A percentile compares a stretch with the other conserved stretches of the same genome.
These are phyloP conservation scores for Numenius phaeopus DNA, from an alignment of 2,797 vertebrate genomes.

Conservation along the genomic window DNA sequence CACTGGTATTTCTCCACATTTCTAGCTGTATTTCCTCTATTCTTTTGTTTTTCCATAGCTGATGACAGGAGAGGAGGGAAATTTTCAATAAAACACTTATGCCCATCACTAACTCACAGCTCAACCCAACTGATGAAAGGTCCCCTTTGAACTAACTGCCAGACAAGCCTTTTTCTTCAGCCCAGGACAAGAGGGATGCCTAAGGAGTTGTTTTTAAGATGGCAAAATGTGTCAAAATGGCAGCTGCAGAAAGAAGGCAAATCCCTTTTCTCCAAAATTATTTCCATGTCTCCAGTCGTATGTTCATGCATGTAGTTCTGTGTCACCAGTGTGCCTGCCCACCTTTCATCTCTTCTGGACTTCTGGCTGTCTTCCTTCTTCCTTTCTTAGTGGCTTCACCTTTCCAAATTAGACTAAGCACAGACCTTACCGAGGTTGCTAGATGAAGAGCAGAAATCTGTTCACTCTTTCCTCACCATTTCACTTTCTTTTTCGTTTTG, in stretches of 20 bases:
- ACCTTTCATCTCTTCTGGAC: not conserved
- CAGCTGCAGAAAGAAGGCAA: conserved; percentile 24
- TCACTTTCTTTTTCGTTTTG: conserved; percentile 4
- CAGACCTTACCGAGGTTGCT: not conserved
- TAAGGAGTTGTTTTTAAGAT: not conserved
- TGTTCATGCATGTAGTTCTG: not conserved
- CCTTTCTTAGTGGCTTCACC: not conserved
- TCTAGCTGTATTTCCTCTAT: conserved; percentile 19
- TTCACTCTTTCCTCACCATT: not conserved
- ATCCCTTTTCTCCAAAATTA: not conserved
- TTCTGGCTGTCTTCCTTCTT: not conserved
- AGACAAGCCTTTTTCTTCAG: conserved; percentile 22
- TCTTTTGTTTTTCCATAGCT: conserved; percentile 46
- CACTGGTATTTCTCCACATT: conserved; percentile 41
- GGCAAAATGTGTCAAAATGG: conserved; percentile 17
- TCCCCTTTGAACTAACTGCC: conserved; percentile 31
- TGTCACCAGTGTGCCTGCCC: not conserved
- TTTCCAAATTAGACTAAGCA: not conserved
- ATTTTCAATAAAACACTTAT: conserved; percentile 11
- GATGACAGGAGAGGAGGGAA: conserved; percentile 19
- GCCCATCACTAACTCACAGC: conserved; percentile 33
- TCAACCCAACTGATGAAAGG: conserved; percentile 35
- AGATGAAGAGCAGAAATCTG: not conserved
- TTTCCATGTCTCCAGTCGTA: not conserved
- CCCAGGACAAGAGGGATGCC: not conserved